Base-by-base conservation (phyloP, 2,113 vertebrate genomes). In the Progne subis region DNA sequence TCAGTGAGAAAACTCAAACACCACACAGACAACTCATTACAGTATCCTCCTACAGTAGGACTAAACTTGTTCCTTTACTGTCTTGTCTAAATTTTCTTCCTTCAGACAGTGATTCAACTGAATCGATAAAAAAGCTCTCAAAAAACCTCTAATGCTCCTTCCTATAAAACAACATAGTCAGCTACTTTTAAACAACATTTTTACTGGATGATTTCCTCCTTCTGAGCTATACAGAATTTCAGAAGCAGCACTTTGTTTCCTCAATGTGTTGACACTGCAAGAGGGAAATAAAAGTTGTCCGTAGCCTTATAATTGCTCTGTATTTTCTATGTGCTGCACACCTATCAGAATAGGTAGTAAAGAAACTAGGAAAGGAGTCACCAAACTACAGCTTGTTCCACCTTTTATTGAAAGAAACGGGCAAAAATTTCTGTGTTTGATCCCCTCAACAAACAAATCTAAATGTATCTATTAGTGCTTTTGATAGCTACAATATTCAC, bases 111-210 rank as follows among this genome's bases (percentile, higher is more conserved):
- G 23, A 91, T 46, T 74, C 43, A 82, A 90, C 9, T 41, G 47
- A 95, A 90, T 88, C 55, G 2, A 94, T 88, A 78, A 74, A 68
- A 84, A 55, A 81, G 17, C 26, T 67, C 89, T 94, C 78, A 60
- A 2, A 90, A 92, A 95, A 71, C 7, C 44, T 61, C 55, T 69
- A 28, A 28, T 31, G 37, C 31, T 86, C 16, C 64, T 77, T 72
- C 12, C 25, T 69, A 41, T 44, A 61, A 89, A 88, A 71, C 25
- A 44, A 75, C 6, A 14, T 25, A 72, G 39, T 77, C 87, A 88
- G 60, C 85, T 86, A 63, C 8, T 68, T 78, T 91, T 81, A 39
- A 72, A 82, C 6, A 50, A 80, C 7, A 59, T 41, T 80, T 86
- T 82, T 74, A 90, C 63, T 57, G 78, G 86, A 91, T 37, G 6